phyloP scores from a whole-genome alignment of 2,113 vertebrate genomes.

The Eulemur macaco region DNA sequence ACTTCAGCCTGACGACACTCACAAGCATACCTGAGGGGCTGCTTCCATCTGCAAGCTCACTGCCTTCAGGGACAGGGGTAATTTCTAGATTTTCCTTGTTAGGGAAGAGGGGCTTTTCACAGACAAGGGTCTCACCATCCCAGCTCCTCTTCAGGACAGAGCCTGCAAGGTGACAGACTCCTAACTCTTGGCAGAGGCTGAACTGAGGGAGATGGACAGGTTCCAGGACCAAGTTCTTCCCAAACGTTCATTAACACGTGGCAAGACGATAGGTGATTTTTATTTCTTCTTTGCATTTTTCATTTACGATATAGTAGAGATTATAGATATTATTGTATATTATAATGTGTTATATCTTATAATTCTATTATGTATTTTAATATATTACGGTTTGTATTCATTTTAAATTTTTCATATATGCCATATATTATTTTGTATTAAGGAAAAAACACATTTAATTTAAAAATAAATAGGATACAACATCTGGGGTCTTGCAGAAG shows the following conservation, averaged over 20 bases:
- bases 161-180: no score
- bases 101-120: background rate
- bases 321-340: background rate
- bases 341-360: background rate
- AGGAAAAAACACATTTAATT: background rate
- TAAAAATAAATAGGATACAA: background rate
- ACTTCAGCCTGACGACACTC: background rate
- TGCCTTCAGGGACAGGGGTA: background rate
- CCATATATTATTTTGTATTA: background rate
- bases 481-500: background rate
- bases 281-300: background rate
- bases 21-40: accelerated
- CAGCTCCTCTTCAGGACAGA: background rate
- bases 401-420: background rate
- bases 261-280: background rate
- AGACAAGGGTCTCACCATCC: background rate
- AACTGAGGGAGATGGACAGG: background rate
- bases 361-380: background rate
- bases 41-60: background rate
- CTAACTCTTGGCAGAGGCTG: background rate
- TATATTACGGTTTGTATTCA: background rate
- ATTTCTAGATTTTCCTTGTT: background rate
- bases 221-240: background rate
- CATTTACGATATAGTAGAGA: background rate
- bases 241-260: background rate